Evolutionary conservation across 2,888 invertebrate genomes (phyloP), one percentile per base, ranked within the genome.

Genomic region (Arrhopalites spinosus): DNA sequence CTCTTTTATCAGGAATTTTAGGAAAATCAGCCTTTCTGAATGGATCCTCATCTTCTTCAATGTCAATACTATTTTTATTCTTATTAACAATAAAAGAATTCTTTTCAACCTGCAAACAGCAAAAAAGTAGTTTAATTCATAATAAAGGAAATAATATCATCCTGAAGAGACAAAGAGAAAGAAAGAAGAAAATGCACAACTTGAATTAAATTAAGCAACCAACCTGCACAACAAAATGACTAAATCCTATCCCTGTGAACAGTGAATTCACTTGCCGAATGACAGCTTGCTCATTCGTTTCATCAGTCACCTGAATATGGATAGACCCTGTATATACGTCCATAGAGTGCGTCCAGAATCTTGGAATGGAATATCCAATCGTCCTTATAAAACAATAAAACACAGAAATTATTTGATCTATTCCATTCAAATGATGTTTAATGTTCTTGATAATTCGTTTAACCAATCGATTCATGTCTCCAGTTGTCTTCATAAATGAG

Each of bases 211-310:
- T n/a, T n/a, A n/a, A n/a, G n/a, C n/a, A n/a, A n/a, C n/a, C n/a
- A n/a, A n/a, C n/a, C 53, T 81, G 81, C 0, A 79, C 80, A 72
- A 79, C 79, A 74, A 81, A 81, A 75, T 81, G 81, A 64, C 77
- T 80, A 30, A 81, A 81, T 15, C 81, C 81, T 17, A 81, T 77
- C 1, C 77, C 76, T 3, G 74, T 71, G 64, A 81, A 81, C 11
- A 81, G 56, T 25, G 77, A 76, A 64, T 78, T 81, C 20, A 81
- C 79, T 73, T 79, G 79, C 8, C 81, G 78, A 43, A 79, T 79
- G 13, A 80, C 75, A 17, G 79, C 75, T 59, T 81, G 81, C 45
- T 80, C 81, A 71, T 79, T 80, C 11, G 78, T 76, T 59, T 81
- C 81, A 61, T 76, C 72, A 0, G 77, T 80, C 0, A 79, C 81